These are phyloP conservation scores for Heliconius charithonia DNA, from an alignment of 2,888 invertebrate species.

Conservation along the genomic window DNA sequence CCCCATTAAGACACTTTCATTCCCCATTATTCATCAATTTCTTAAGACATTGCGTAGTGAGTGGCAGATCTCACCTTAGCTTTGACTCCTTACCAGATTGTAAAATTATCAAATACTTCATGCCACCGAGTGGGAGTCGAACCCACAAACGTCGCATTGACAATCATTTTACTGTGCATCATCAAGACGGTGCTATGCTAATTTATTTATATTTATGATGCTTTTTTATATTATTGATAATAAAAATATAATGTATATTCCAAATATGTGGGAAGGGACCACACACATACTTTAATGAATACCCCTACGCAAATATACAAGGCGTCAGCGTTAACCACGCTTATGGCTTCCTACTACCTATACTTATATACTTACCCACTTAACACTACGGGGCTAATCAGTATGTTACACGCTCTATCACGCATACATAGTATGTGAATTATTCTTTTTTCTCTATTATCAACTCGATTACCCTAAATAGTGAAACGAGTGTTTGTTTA, in stretches of 20 bases:
- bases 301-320: slow-evolving; percentile 72
- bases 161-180: too few relatives aligned
- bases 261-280: slow-evolving; percentile 63
- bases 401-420: slow-evolving; percentile 71
- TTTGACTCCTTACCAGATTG: not conserved
- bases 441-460: slow-evolving; percentile 75
- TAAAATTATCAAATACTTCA: too few relatives aligned
- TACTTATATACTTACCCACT: slow-evolving; percentile 66
- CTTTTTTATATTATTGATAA: not conserved
- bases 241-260: slow-evolving; percentile 31
- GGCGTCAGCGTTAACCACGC: slow-evolving; percentile 64
- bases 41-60: not conserved
- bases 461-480: slow-evolving; percentile 69
- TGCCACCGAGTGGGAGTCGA: too few relatives aligned
- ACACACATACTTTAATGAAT: slow-evolving; percentile 69
- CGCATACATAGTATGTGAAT: slow-evolving; percentile 66
- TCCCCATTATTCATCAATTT: too few relatives aligned
- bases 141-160: too few relatives aligned
- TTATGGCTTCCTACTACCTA: slow-evolving; percentile 61
- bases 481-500: slow-evolving; percentile 58
- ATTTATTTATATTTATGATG: slow-evolving; percentile 1
- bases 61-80: not conserved
- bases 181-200: too few relatives aligned
- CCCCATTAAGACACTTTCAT: not conserved
- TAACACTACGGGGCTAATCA: slow-evolving; percentile 73